Evolutionary conservation across 2,113 vertebrate genomes (phyloP).

Genomic region (Heterotilapia buettikoferi): DNA sequence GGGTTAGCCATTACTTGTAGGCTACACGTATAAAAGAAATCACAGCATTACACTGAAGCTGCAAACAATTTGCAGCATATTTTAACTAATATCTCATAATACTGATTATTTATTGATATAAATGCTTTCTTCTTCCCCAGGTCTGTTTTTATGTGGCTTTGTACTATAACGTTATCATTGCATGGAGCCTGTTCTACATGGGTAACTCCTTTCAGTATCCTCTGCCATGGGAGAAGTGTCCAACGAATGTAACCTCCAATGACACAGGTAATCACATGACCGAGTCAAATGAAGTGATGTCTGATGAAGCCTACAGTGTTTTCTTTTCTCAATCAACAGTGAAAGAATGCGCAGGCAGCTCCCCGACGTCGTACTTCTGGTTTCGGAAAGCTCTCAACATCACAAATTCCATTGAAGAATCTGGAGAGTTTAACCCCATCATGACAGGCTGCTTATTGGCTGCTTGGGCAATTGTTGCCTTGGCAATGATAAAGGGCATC

Average conservation of each 20-base stretch:
- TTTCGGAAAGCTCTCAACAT: conserved; percentile 79
- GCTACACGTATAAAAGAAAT: background rate
- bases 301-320: background rate
- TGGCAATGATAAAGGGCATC: conserved; percentile 79
- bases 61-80: background rate
- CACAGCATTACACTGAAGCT: background rate
- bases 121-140: conserved; percentile 44
- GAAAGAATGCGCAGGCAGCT: conserved; percentile 72
- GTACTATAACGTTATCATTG: conserved; percentile 79
- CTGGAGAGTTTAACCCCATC: conserved; percentile 66
- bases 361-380: conserved; percentile 81
- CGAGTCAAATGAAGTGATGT: background rate
- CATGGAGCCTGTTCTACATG: conserved; percentile 79
- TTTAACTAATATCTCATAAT: background rate
- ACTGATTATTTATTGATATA: background rate
- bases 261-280: conserved; percentile 48
- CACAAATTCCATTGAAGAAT: conserved; percentile 72
- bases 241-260: conserved; percentile 60
- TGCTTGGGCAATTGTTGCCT: conserved; percentile 74
- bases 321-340: conserved; percentile 49
- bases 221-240: conserved; percentile 78
- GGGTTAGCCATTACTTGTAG: background rate
- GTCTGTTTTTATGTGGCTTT: conserved; percentile 74
- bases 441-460: conserved; percentile 73
- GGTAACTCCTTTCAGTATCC: conserved; percentile 78